phyloP scores from a whole-genome alignment of 2,888 invertebrate species.

The Cheilosia soror region DNA sequence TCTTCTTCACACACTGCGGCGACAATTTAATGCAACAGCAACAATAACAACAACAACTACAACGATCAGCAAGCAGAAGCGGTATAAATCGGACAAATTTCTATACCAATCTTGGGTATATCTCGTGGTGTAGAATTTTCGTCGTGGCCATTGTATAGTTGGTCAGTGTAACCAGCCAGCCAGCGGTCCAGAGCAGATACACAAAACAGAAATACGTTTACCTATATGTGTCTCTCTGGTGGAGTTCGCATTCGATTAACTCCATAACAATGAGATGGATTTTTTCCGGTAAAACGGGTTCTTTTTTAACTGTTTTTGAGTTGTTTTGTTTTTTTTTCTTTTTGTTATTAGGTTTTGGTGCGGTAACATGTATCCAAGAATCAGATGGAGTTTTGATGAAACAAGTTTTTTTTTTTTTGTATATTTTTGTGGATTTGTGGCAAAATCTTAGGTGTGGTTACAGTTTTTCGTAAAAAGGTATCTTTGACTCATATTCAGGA shows the following conservation, averaged over 20 bases:
- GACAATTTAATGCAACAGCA: slow-evolving; percentile 59
- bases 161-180: slow-evolving; percentile 55
- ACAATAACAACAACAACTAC: slow-evolving; percentile 11
- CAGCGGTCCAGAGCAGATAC: slow-evolving; percentile 54
- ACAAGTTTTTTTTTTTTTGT: slow-evolving; percentile 60
- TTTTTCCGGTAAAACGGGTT: slow-evolving; percentile 75
- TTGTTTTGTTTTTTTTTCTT: slow-evolving; percentile 45
- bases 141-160: slow-evolving; percentile 63
- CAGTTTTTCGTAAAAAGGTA: slow-evolving; percentile 26
- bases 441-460: slow-evolving; percentile 65
- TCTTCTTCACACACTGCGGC: slow-evolving; percentile 63
- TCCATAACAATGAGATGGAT: slow-evolving; percentile 75
- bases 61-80: slow-evolving; percentile 19
- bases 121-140: slow-evolving; percentile 61
- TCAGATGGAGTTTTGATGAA: slow-evolving; percentile 59
- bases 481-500: slow-evolving; percentile 35
- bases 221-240: slow-evolving; percentile 60
- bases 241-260: slow-evolving; percentile 75
- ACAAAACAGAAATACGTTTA: slow-evolving; percentile 65
- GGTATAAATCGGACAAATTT: slow-evolving; percentile 74
- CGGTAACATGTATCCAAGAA: slow-evolving; percentile 62
- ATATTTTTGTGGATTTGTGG: slow-evolving; percentile 29
- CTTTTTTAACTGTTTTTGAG: slow-evolving; percentile 73
- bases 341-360: slow-evolving; percentile 67
- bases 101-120: slow-evolving; percentile 68